A percentile compares a stretch with the other conserved stretches of the same genome.
These are phyloP conservation scores for Molossus molossus DNA, from an alignment of 2,797 vertebrate genomes.

Conservation along the genomic window DNA sequence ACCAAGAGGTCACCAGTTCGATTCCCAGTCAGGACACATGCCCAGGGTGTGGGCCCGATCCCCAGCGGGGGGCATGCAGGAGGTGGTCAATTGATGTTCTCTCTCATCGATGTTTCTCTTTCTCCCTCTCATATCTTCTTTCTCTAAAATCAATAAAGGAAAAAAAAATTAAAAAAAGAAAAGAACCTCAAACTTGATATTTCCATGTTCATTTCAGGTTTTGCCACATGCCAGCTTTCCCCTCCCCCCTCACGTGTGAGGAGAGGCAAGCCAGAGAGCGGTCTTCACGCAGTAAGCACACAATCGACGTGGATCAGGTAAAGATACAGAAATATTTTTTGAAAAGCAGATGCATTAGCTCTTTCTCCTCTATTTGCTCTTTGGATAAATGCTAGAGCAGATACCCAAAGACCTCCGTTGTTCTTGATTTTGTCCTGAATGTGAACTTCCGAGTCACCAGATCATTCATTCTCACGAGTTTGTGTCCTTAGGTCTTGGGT, in stretches of 20 bases:
- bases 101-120: no score
- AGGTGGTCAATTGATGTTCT: no score
- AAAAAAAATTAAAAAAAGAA: no score
- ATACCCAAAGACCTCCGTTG: background rate
- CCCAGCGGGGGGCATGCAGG: no score
- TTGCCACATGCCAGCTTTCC: background rate
- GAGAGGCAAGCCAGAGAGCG: background rate
- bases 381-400: background rate
- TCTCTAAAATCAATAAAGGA: no score
- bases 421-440: conserved; percentile 17
- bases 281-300: background rate
- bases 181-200: background rate
- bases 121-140: no score
- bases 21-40: no score
- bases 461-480: background rate
- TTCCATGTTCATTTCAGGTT: background rate
- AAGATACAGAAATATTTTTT: background rate
- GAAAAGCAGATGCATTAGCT: background rate
- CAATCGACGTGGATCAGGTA: background rate
- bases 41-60: no score
- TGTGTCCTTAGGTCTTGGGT: background rate
- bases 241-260: background rate
- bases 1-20: no score
- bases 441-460: background rate
- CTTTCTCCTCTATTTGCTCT: background rate